Conservation (phyloP, 2,888 invertebrate genomes). For the Panopea generosa region DNA sequence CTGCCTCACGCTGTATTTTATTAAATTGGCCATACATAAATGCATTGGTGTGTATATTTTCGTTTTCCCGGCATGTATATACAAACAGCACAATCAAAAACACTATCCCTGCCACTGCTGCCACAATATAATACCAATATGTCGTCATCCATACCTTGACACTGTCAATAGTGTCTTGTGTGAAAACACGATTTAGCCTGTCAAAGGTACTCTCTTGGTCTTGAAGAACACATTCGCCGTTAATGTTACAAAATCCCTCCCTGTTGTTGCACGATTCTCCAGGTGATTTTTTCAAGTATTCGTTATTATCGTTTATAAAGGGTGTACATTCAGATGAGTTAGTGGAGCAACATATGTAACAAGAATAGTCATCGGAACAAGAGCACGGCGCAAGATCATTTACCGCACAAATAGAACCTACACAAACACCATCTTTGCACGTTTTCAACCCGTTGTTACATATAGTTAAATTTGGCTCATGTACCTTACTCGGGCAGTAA, state of each 20-base stretch:
- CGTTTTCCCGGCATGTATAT: conserved; percentile 50
- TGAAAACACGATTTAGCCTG: conserved; percentile 54
- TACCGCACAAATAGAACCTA: conserved; percentile 62
- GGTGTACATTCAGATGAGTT: conserved; percentile 47
- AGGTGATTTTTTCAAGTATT: conserved; percentile 14
- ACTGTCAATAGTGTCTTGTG: conserved; percentile 35
- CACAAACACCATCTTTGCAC: conserved; percentile 67
- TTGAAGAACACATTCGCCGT: conserved; percentile 52
- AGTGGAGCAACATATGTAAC: conserved; percentile 68
- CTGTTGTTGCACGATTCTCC: conserved; percentile 65
- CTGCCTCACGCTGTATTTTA: conserved; percentile 60
- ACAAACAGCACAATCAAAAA: conserved; percentile 57
- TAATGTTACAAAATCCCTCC: conserved; percentile 60
- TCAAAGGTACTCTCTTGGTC: conserved; percentile 52
- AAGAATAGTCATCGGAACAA: conserved; percentile 53
- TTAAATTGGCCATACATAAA: conserved; percentile 66
- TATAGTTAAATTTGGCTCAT: conserved; percentile 54
- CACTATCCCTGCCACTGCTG: conserved; percentile 28
- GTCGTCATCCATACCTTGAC: conserved; percentile 59
- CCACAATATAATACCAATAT: conserved; percentile 69
- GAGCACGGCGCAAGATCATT: conserved; percentile 61
- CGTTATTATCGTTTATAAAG: conserved; percentile 10
- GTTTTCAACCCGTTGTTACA: conserved; percentile 66
- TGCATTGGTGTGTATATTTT: conserved; percentile 62
- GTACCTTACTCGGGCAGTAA: conserved; percentile 60